Evolutionary conservation across 2,113 vertebrate genomes (phyloP).

Genomic region (Fregetta grallaria): DNA sequence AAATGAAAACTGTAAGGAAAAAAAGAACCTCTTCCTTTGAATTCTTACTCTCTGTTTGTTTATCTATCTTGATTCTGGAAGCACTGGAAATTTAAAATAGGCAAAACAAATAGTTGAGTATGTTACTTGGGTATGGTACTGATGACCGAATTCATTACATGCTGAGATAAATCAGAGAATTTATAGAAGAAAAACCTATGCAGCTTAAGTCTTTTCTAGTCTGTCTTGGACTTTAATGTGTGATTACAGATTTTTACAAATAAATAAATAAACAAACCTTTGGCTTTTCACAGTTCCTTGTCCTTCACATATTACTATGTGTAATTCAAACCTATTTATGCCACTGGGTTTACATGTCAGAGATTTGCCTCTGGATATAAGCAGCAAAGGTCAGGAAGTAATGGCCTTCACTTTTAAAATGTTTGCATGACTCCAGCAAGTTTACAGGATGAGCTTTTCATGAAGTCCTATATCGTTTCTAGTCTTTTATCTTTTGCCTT

Average conservation of each 20-base stretch:
- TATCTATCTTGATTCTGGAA: not conserved
- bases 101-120: not conserved
- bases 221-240: not conserved
- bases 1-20: not conserved
- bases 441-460: not conserved
- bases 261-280: conserved; percentile 27
- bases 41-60: not conserved
- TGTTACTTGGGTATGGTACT: not conserved
- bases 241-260: conserved; percentile 7
- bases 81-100: not conserved
- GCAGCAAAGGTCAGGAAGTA: conserved; percentile 53
- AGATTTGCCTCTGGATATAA: conserved; percentile 25
- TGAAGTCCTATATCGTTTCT: not conserved
- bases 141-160: not conserved
- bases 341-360: not conserved
- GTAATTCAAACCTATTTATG: conserved; percentile 45
- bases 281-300: conserved; percentile 46
- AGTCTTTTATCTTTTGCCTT: not conserved
- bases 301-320: conserved; percentile 36
- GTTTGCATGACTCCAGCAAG: not conserved
- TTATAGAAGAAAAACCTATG: not conserved
- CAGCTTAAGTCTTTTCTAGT: not conserved
- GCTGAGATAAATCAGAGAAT: not conserved
- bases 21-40: not conserved
- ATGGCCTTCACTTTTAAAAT: conserved; percentile 14